phyloP scores from a whole-genome alignment of 2,888 invertebrate species.

The Xestoiulus laeticollis region DNA sequence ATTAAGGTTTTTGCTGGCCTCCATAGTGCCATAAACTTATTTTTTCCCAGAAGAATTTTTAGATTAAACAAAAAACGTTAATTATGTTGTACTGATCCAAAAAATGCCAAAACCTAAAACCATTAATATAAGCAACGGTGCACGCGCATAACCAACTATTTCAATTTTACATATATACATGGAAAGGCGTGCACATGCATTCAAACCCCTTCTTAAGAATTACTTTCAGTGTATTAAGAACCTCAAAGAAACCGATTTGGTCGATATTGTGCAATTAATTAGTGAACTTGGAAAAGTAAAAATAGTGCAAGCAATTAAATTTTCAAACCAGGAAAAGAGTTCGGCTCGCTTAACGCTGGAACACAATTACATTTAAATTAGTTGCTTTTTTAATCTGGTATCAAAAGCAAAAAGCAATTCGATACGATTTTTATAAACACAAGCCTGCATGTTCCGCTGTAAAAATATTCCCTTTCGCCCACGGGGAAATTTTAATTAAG shows the following conservation, averaged over 20 bases:
- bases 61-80: constrained; percentile 18
- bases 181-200: not conserved
- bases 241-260: constrained; percentile 33
- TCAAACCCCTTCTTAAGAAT: not conserved
- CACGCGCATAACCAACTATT: not conserved
- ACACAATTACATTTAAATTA: not conserved
- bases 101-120: not conserved
- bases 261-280: not conserved
- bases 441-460: not conserved
- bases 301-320: not conserved
- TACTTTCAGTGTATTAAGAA: constrained; percentile 4
- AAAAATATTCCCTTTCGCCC: no score
- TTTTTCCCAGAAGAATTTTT: not conserved
- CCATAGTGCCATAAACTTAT: not conserved
- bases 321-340: not conserved
- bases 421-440: no score
- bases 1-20: not conserved
- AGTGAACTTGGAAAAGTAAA: not conserved
- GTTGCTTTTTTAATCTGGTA: no score
- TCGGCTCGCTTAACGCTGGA: not conserved
- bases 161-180: not conserved
- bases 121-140: not conserved
- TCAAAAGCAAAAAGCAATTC: no score
- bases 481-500: not conserved
- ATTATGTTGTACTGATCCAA: not conserved